A percentile compares a stretch with the other conserved stretches of the same genome.
Conservation (phyloP, 2,888 invertebrate genomes). For the Microctonus brassicae region DNA sequence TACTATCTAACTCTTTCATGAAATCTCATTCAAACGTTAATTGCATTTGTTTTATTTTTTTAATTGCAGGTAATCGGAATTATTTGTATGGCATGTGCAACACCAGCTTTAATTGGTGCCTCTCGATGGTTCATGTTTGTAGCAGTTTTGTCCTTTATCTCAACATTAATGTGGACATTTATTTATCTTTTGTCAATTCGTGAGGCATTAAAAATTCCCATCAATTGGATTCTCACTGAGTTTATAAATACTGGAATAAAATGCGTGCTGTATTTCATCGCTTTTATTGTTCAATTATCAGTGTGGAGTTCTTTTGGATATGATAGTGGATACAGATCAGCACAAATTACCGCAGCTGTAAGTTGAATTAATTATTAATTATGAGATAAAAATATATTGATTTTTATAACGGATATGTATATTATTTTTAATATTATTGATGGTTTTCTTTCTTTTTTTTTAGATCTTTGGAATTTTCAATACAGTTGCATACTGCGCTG, state of each 20-base stretch:
- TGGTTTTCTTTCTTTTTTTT: slow-evolving; percentile 32
- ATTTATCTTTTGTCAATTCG: slow-evolving; percentile 85
- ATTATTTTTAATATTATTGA: background rate
- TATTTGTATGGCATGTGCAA: slow-evolving; percentile 85
- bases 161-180: slow-evolving; percentile 84
- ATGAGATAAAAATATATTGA: background rate
- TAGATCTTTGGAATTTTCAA: slow-evolving; percentile 88
- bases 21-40: too few species aligned
- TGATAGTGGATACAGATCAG: slow-evolving; percentile 50
- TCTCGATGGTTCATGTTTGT: slow-evolving; percentile 90
- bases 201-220: slow-evolving; percentile 80
- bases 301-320: slow-evolving; percentile 71
- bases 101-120: slow-evolving; percentile 75
- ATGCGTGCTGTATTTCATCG: slow-evolving; percentile 81
- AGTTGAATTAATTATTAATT: slow-evolving; percentile 63
- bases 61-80: slow-evolving; percentile 83
- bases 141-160: slow-evolving; percentile 85
- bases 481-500: slow-evolving; percentile 82
- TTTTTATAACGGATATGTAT: background rate
- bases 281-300: slow-evolving; percentile 84
- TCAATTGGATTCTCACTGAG: slow-evolving; percentile 89
- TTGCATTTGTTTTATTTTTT: slow-evolving; percentile 46
- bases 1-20: too few species aligned
- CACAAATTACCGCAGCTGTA: slow-evolving; percentile 84
- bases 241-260: slow-evolving; percentile 81